These are phyloP conservation scores for Zaprionus camerounensis DNA, from an alignment of 1,140 invertebrate genomes.

Conservation along the genomic window DNA sequence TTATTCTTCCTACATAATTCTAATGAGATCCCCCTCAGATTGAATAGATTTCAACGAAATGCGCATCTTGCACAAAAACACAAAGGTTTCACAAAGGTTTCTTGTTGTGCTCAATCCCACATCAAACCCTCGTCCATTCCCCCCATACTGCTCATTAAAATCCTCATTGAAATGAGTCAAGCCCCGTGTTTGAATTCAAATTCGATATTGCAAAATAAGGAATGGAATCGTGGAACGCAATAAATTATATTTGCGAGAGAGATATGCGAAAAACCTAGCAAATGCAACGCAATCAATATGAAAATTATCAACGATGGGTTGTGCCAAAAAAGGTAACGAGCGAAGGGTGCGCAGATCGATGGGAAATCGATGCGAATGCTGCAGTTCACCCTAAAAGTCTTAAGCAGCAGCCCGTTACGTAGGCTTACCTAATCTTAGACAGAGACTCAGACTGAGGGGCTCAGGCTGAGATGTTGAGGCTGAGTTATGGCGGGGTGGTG, in stretches of 20 bases:
- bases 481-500: conserved; percentile 44
- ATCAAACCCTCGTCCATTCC: conserved; percentile 57
- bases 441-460: not conserved
- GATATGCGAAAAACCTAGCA: conserved; percentile 51
- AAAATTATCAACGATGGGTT: conserved; percentile 43
- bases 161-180: conserved; percentile 30
- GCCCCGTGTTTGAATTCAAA: conserved; percentile 70
- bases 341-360: conserved; percentile 65
- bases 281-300: conserved; percentile 60
- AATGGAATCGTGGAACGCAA: conserved; percentile 60
- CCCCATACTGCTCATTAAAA: conserved; percentile 42
- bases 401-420: conserved; percentile 19
- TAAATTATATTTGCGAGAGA: conserved; percentile 68
- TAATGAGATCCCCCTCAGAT: not conserved
- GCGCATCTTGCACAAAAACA: not conserved
- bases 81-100: conserved; percentile 8
- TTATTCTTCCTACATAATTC: not conserved
- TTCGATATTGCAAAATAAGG: conserved; percentile 53
- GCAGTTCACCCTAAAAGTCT: conserved; percentile 45
- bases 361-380: conserved; percentile 58
- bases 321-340: conserved; percentile 35
- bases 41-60: not conserved
- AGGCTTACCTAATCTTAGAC: conserved; percentile 48
- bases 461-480: conserved; percentile 22
- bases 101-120: conserved; percentile 41